Evolutionary conservation across 2,797 vertebrate species (phyloP).

Genomic region (Morus bassanus): DNA sequence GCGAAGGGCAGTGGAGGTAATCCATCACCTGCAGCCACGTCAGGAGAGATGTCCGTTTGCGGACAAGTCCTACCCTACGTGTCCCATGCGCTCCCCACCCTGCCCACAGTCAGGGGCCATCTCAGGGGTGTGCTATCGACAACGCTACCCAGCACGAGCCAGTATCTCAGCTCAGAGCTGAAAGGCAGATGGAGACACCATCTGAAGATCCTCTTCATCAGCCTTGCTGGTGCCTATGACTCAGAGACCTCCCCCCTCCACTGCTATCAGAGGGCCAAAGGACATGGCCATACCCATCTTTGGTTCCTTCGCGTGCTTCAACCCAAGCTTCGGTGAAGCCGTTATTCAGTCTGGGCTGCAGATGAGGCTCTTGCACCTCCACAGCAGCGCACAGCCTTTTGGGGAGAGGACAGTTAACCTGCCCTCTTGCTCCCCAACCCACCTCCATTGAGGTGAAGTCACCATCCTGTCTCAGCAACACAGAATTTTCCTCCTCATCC

Average conservation of each 20-base stretch:
- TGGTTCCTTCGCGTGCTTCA: background rate
- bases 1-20: background rate
- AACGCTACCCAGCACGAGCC: accelerated
- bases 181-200: background rate
- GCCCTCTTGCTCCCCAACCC: background rate
- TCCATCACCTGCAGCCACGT: background rate
- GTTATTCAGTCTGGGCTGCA: background rate
- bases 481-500: background rate
- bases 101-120: background rate
- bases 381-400: background rate
- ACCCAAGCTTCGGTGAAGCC: background rate
- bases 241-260: no score
- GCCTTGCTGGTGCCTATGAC: background rate
- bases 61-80: background rate
- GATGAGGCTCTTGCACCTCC: background rate
- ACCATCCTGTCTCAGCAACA: background rate
- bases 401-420: background rate
- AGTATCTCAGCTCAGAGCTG: background rate
- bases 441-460: background rate
- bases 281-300: background rate
- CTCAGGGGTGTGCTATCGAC: background rate
- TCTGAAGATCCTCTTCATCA: background rate
- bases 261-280: background rate
- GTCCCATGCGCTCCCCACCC: no score
- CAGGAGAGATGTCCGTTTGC: no score